Conservation (phyloP, 2,113 vertebrate genomes). For the Perognathus longimembris region DNA sequence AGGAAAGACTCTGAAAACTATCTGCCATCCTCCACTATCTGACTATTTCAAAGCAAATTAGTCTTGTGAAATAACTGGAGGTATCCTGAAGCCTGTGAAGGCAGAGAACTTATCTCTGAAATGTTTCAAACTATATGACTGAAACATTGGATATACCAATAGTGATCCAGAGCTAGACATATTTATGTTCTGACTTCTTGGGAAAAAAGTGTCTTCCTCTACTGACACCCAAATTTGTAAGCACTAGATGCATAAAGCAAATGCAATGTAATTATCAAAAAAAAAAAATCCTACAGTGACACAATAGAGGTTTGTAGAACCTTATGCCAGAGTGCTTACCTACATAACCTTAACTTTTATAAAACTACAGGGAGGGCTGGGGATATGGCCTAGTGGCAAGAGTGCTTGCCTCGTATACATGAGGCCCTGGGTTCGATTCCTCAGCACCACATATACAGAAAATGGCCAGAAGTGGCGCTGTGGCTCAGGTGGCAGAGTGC, state of each 20-base stretch:
- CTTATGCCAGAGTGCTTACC: not conserved
- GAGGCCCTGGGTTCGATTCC: too few relatives aligned
- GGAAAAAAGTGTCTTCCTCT: slow-evolving; percentile 40
- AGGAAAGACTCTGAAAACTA: not conserved
- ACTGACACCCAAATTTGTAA: slow-evolving; percentile 16
- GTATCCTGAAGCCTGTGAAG: not conserved
- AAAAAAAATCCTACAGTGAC: not conserved
- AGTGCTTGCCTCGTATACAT: too few relatives aligned
- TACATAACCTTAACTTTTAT: slow-evolving; percentile 30
- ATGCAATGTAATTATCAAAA: slow-evolving; percentile 54
- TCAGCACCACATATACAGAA: too few relatives aligned
- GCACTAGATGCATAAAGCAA: not conserved
- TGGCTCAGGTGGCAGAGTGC: too few relatives aligned
- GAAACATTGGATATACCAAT: not conserved
- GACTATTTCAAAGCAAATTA: not conserved
- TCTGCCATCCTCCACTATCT: not conserved
- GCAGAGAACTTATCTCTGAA: slow-evolving; percentile 39
- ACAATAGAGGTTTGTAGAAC: slow-evolving; percentile 25
- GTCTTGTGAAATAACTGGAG: not conserved
- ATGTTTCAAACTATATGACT: slow-evolving; percentile 12
- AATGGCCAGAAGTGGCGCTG: too few relatives aligned
- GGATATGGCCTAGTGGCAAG: too few relatives aligned
- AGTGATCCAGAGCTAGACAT: not conserved
- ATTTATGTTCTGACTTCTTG: not conserved
- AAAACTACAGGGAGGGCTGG: slow-evolving; percentile 30